Conservation (phyloP, 2,888 invertebrate species). For the Lamellibrachia satsuma region DNA sequence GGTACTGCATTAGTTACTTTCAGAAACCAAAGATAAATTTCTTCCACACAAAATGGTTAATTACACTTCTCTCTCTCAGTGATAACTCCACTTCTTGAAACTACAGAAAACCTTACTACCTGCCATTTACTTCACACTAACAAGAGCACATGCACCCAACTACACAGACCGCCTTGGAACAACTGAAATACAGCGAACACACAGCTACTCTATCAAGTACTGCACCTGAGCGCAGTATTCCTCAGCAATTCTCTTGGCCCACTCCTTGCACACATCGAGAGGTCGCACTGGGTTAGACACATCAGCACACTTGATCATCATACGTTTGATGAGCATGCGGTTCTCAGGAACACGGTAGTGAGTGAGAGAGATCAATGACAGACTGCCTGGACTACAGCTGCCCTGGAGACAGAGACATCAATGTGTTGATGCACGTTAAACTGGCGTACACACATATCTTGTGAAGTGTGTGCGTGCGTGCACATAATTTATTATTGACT, state of each 20-base stretch:
- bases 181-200: too few relatives aligned
- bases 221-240: constrained; percentile 90
- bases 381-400: background rate
- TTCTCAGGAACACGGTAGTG: constrained; percentile 73
- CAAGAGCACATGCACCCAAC: too few relatives aligned
- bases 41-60: too few relatives aligned
- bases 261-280: constrained; percentile 79
- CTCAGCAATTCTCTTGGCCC: constrained; percentile 95
- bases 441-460: too few relatives aligned
- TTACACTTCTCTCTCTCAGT: too few relatives aligned
- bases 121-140: too few relatives aligned
- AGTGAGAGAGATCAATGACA: background rate
- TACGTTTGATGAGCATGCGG: constrained; percentile 82
- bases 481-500: background rate
- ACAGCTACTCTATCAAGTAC: too few relatives aligned
- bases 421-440: background rate
- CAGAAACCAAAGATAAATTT: too few relatives aligned
- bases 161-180: too few relatives aligned
- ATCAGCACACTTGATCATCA: constrained; percentile 98
- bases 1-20: too few relatives aligned
- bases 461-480: background rate
- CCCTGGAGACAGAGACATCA: background rate
- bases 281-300: constrained; percentile 96
- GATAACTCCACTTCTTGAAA: too few relatives aligned
- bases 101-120: too few relatives aligned